A percentile compares a stretch with the other conserved stretches of the same genome.
These are phyloP conservation scores for Stenurella melanura DNA, from an alignment of 2,888 invertebrate species.

Conservation along the genomic window DNA sequence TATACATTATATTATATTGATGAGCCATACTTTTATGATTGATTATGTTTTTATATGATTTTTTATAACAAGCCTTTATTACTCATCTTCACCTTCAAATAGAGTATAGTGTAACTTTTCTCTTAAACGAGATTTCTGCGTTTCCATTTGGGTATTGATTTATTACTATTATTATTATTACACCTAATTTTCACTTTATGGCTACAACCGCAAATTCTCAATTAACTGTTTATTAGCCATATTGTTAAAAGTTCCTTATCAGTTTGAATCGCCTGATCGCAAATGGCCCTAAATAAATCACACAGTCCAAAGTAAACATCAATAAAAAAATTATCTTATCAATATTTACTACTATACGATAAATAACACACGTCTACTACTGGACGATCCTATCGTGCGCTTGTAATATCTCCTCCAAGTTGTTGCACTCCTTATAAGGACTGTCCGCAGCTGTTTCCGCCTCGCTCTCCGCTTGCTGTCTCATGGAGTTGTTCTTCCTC, in stretches of 20 bases:
- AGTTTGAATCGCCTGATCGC: background rate
- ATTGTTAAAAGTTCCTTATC: background rate
- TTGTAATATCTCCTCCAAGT: conserved; percentile 56
- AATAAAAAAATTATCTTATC: conserved; percentile 20
- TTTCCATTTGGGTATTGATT: no score
- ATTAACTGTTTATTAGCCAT: background rate
- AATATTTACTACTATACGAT: conserved; percentile 24
- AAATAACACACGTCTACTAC: conserved; percentile 13
- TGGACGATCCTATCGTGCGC: conserved; percentile 47
- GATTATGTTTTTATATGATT: no score
- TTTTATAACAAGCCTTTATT: no score
- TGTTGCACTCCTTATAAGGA: conserved; percentile 57
- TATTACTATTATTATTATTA: no score
- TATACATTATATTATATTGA: no score
- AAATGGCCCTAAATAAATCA: background rate
- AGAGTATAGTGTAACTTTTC: no score
- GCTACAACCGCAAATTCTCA: background rate
- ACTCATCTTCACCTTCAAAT: no score
- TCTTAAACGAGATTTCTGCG: no score
- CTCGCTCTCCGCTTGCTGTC: conserved; percentile 19
- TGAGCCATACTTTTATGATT: no score
- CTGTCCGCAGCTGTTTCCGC: conserved; percentile 39
- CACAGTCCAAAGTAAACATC: background rate
- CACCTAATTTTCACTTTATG: background rate
- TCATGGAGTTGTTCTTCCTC: conserved; percentile 44